Base-by-base conservation (phyloP, 2,888 invertebrate genomes). In the Drosophila subsilvestris region DNA sequence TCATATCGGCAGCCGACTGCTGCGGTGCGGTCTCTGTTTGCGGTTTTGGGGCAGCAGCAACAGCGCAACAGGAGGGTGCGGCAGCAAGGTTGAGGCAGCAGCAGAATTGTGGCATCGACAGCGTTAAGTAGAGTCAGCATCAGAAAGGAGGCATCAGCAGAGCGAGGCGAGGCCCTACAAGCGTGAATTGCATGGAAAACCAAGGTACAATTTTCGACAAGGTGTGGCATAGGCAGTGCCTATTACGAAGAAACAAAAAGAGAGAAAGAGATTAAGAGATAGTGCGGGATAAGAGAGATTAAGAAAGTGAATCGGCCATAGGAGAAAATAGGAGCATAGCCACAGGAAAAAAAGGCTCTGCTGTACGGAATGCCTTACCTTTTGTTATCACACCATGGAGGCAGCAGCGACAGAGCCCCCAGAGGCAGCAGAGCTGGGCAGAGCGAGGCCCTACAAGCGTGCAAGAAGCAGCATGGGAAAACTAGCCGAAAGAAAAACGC, bases 361-460 rank as follows among this genome's bases (percentile, higher is more conserved):
- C 20, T 20, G 3, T 20, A 20, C 3, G 20, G 29, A 10, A 32
- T 12, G 37, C 37, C 37, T 14, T 7, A 37, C 37, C 37, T n/a
- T n/a, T 37, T n/a, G 7, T 37, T 37, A 0, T 14, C n/a, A 37
- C 37, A n/a, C 37, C 37, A n/a, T 37, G 37, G 37, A n/a, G n/a
- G 37, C 27, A 27, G 27, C 27, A 27, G 27, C 27, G 9, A 27
- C 27, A 27, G 27, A 27, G 27, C 27, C 27, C 27, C 27, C 51
- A 51, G 43, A 63, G 66, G 45, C 48, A 48, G 22, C 29, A 10
- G n/a, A 10, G 18, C 22, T 43, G 32, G 29, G 66, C 66, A 66
- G 37, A 56, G 48, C 42, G 73, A 77, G 81, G 86, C 89, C 89
- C 77, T 82, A 88, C 79, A 89, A 86, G 88, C 83, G 89, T 70